Evolutionary conservation across 35 echinoderm and acorn worm genomes (phyloP).

Genomic region (Strongylocentrotus purpuratus): DNA sequence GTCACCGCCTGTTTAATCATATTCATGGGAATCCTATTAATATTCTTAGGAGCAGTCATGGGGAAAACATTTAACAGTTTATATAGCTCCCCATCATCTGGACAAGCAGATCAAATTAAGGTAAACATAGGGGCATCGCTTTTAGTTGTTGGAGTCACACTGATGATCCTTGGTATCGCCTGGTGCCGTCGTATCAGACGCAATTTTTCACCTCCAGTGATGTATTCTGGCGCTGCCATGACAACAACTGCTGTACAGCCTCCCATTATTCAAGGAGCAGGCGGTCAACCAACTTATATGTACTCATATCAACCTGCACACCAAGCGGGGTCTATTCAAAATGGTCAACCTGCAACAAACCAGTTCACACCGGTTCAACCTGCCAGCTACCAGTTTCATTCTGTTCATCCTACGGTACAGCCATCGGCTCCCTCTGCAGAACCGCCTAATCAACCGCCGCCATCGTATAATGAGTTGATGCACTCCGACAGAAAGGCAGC

Average conservation of each 20-base stretch:
- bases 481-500: neutral
- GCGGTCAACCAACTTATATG: neutral
- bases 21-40: neutral
- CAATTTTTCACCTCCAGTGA: neutral
- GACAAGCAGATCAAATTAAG: neutral
- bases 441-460: neutral
- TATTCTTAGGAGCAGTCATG: neutral
- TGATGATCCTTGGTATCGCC: neutral
- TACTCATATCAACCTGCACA: neutral
- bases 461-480: neutral
- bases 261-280: neutral
- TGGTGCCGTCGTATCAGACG: neutral
- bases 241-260: neutral
- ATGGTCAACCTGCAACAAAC: neutral
- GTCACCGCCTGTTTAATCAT: neutral
- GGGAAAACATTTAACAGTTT: neutral
- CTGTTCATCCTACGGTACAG: neutral
- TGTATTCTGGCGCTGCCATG: neutral
- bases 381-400: neutral
- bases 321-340: neutral
- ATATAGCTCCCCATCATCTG: neutral
- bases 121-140: neutral
- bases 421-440: neutral
- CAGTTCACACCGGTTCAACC: neutral
- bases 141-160: neutral